Percentiles rank a stretch among this genome's conserved stretches.
phyloP scores from a whole-genome alignment of 2,113 vertebrate species.

The Thalassoma bifasciatum region DNA sequence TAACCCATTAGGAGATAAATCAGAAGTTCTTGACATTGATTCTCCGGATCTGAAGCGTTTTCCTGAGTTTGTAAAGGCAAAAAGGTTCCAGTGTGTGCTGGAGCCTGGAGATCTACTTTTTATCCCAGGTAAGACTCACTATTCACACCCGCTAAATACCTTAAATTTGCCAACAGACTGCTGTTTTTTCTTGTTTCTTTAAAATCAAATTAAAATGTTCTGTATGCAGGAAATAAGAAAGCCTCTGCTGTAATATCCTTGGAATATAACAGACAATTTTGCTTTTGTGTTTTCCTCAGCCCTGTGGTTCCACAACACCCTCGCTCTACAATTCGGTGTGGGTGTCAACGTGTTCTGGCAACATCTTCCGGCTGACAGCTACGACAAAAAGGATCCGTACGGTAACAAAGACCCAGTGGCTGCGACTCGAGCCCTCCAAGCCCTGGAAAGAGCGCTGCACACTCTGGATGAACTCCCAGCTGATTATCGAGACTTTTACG shows the following conservation, averaged over 20 bases:
- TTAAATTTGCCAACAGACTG: neutral
- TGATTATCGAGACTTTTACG: slow-evolving; percentile 95
- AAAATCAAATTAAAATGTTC: no score
- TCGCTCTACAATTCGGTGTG: slow-evolving; percentile 93
- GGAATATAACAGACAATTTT: neutral
- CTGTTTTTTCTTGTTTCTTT: neutral
- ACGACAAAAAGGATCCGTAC: slow-evolving; percentile 93
- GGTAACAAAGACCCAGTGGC: slow-evolving; percentile 94
- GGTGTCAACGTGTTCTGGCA: slow-evolving; percentile 97
- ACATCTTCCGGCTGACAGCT: slow-evolving; percentile 88
- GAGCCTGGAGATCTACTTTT: slow-evolving; percentile 95
- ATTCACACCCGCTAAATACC: no score
- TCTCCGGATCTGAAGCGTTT: slow-evolving; percentile 89
- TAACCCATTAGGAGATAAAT: slow-evolving; percentile 88
- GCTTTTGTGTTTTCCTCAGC: slow-evolving; percentile 76
- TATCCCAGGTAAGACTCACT: slow-evolving; percentile 88
- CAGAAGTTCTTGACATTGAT: slow-evolving; percentile 93
- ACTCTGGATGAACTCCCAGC: slow-evolving; percentile 89
- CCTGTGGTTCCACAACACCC: slow-evolving; percentile 97
- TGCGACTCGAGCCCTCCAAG: slow-evolving; percentile 89
- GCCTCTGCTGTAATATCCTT: neutral
- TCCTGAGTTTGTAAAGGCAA: slow-evolving; percentile 92
- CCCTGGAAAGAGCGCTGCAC: slow-evolving; percentile 89
- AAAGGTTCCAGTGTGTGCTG: slow-evolving; percentile 88
- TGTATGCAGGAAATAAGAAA: neutral